Evolutionary conservation across 2,797 vertebrate genomes (phyloP), one percentile per base, ranked within the genome.

Genomic region (Harpagifer antarcticus): DNA sequence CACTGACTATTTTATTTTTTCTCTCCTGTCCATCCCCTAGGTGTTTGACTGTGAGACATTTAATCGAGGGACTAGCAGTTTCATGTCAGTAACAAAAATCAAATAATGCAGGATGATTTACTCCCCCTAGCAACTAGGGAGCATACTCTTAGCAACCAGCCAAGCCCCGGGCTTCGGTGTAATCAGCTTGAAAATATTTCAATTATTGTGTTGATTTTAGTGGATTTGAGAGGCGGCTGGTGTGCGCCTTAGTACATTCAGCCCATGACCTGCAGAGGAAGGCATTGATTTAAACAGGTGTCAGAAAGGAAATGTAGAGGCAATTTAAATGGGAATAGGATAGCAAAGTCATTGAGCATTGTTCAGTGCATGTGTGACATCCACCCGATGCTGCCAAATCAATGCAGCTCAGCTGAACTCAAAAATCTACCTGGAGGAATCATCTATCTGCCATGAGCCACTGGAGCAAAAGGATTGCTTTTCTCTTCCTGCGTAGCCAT

Each of bases 121-220:
- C 98, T 99, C 97, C 97, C 97, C 97, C 97, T 99, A 99, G 98
- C 98, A 99, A 99, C 98, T 97, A 87, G 95, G 96, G 97, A 98
- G 97, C 96, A 94, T 95, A 96, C 97, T 97, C 98, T 97, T 99
- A 99, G 98, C 98, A 99, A 99, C 97, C 97, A 97, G 96, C 96
- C 96, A 96, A 96, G 97, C 97, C 97, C 96, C 93, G 84, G 97
- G 98, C 97, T 96, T 96, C 94, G 94, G 97, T 97, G 98, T 99
- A 99, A 99, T 99, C 98, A 99, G 98, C 97, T 99, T 99, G 98
- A 99, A 99, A 99, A 99, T 99, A 99, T 99, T 99, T 99, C 98
- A 99, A 99, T 99, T 99, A 99, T 99, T 99, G 98, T 99, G 98
- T 99, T 99, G 98, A 99, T 99, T 99, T 99, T 99, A 99, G 98